phyloP scores from a whole-genome alignment of 1,140 invertebrate genomes.

The Zaprionus vittiger region DNA sequence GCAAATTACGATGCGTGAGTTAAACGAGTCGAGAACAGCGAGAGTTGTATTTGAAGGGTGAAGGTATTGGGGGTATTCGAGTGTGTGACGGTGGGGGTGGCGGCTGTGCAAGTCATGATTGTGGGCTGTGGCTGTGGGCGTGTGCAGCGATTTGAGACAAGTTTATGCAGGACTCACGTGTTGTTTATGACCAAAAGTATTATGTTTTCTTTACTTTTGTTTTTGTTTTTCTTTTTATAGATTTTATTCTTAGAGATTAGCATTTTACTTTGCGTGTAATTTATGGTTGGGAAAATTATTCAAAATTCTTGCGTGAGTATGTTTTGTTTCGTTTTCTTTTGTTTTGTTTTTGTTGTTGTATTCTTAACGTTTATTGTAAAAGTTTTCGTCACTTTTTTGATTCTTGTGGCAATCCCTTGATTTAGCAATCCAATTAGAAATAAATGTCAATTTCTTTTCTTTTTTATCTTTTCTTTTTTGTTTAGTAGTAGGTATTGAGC shows the following conservation, averaged over 20 bases:
- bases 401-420: conserved; percentile 67
- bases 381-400: conserved; percentile 65
- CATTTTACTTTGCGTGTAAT: conserved; percentile 48
- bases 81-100: conserved; percentile 2
- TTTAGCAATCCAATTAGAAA: conserved; percentile 58
- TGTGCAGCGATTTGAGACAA: conserved; percentile 75
- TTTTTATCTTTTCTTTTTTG: conserved; percentile 9
- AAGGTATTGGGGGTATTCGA: background rate
- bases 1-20: conserved; percentile 26
- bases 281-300: conserved; percentile 66
- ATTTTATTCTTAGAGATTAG: conserved; percentile 26
- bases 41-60: background rate
- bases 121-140: conserved; percentile 52
- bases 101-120: conserved; percentile 71
- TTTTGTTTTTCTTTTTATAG: conserved; percentile 45
- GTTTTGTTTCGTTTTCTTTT: conserved; percentile 45
- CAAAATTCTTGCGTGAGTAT: conserved; percentile 60
- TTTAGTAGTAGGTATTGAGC: conserved; percentile 73
- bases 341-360: conserved; percentile 33
- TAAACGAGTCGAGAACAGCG: conserved; percentile 11
- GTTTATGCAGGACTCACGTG: conserved; percentile 78
- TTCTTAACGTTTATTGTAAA: conserved; percentile 57
- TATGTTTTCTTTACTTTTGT: conserved; percentile 27
- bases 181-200: conserved; percentile 73
- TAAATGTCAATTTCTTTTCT: conserved; percentile 49